Conservation (phyloP, 2,113 vertebrate genomes). For the Macroglossus sobrinus region DNA sequence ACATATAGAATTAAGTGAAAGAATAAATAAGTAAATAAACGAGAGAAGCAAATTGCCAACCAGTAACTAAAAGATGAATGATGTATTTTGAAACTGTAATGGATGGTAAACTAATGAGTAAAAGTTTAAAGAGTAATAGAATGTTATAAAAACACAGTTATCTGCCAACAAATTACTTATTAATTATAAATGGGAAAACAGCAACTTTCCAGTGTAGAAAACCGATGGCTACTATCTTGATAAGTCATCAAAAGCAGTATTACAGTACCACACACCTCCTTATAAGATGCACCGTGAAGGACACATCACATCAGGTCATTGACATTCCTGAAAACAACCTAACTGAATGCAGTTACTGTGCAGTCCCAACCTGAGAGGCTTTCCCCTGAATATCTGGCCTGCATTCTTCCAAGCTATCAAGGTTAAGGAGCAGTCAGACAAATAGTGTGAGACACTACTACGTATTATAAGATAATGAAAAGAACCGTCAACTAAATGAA, state of each 20-base stretch:
- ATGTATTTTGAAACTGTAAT: not conserved
- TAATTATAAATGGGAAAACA: not conserved
- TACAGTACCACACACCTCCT: not conserved
- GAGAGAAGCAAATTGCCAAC: not conserved
- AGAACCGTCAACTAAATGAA: not conserved
- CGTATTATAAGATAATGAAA: not conserved
- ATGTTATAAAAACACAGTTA: not conserved
- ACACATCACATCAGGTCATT: not conserved
- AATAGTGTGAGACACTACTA: not conserved
- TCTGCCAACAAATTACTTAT: not conserved
- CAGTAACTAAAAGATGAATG: not conserved
- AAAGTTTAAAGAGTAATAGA: not conserved
- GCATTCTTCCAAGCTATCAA: not conserved
- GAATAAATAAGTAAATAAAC: not conserved
- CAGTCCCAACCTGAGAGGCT: not conserved
- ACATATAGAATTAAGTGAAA: not conserved
- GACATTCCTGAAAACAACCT: not conserved
- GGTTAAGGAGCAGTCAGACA: not conserved
- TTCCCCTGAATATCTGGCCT: not conserved
- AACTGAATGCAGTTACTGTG: not conserved
- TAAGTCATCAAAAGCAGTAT: not conserved
- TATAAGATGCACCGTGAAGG: not conserved
- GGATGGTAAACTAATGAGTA: not conserved
- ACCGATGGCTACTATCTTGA: not conserved
- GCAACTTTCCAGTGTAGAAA: not conserved